These are phyloP conservation scores for Lagenorhynchus albirostris DNA, from an alignment of 2,113 vertebrate genomes.

Conservation along the genomic window DNA sequence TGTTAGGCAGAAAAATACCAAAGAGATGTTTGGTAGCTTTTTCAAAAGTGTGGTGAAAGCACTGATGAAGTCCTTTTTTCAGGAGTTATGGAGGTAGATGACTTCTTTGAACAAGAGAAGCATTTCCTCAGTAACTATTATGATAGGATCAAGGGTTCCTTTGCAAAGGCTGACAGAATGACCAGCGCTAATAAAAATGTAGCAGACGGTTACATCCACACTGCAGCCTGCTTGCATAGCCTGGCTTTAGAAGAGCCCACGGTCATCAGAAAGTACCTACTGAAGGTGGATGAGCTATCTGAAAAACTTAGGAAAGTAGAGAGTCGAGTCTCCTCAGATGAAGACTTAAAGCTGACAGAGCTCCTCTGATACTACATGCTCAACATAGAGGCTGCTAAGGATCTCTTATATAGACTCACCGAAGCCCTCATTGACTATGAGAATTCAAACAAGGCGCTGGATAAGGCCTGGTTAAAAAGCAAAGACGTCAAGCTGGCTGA, in stretches of 20 bases:
- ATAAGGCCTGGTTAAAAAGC: too few species aligned
- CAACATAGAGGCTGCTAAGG: conserved; percentile 98
- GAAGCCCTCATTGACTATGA: too few species aligned
- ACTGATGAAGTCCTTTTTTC: conserved; percentile 97
- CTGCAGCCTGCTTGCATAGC: conserved; percentile 90
- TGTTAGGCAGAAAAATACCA: conserved; percentile 95
- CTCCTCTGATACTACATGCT: conserved; percentile 95
- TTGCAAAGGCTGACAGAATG: conserved; percentile 97
- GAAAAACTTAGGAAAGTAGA: conserved; percentile 97
- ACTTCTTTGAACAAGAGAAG: conserved; percentile 99
- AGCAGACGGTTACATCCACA: conserved; percentile 95
- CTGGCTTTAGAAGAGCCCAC: conserved; percentile 90
- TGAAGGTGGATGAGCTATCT: conserved; percentile 94
- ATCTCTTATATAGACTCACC: too few species aligned
- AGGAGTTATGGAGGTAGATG: conserved; percentile 97
- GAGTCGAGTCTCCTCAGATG: conserved; percentile 93
- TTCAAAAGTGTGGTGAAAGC: conserved; percentile 94
- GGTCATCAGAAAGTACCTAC: conserved; percentile 91
- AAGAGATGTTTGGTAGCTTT: conserved; percentile 98
- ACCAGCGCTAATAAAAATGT: conserved; percentile 96
- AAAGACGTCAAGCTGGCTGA: too few species aligned
- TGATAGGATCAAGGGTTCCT: conserved; percentile 95
- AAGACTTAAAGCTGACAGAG: conserved; percentile 96
- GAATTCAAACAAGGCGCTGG: too few species aligned
- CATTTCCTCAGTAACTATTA: conserved; percentile 95